Percentiles rank a stretch among this genome's conserved stretches.
Conservation (phyloP, 2,888 invertebrate species). For the Desoria tigrina region DNA sequence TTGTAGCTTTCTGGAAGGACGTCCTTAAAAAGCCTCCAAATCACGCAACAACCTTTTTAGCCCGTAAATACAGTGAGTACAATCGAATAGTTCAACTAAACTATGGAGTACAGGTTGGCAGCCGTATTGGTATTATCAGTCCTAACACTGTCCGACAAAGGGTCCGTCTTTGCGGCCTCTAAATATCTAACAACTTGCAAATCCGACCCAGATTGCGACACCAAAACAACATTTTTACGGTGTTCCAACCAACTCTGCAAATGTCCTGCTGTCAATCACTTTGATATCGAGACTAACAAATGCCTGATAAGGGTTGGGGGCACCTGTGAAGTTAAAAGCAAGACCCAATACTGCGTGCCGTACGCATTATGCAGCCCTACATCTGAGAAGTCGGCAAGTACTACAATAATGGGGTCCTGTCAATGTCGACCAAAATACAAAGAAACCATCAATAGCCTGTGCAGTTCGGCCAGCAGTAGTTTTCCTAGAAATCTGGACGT, state of each 20-base stretch:
- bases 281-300: slow-evolving; percentile 27
- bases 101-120: no score
- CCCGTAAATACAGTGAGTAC: no score
- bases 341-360: slow-evolving; percentile 26
- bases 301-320: slow-evolving; percentile 29
- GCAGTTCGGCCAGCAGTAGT: background rate
- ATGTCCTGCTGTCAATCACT: slow-evolving; percentile 23
- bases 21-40: no score
- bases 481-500: background rate
- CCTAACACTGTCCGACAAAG: no score
- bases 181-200: slow-evolving; percentile 13
- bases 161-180: background rate
- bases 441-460: slow-evolving; percentile 27
- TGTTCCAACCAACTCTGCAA: slow-evolving; percentile 24
- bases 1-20: no score
- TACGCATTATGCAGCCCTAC: slow-evolving; percentile 19
- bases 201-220: slow-evolving; percentile 21
- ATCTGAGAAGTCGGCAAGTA: background rate
- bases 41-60: no score
- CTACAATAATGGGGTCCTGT: slow-evolving; percentile 17
- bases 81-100: no score
- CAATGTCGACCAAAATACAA: slow-evolving; percentile 21
- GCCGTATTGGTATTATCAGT: no score
- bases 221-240: slow-evolving; percentile 13
- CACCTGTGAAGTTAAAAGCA: slow-evolving; percentile 19